phyloP scores from a whole-genome alignment of 2,888 invertebrate species.

The Amaurobius ferox region DNA sequence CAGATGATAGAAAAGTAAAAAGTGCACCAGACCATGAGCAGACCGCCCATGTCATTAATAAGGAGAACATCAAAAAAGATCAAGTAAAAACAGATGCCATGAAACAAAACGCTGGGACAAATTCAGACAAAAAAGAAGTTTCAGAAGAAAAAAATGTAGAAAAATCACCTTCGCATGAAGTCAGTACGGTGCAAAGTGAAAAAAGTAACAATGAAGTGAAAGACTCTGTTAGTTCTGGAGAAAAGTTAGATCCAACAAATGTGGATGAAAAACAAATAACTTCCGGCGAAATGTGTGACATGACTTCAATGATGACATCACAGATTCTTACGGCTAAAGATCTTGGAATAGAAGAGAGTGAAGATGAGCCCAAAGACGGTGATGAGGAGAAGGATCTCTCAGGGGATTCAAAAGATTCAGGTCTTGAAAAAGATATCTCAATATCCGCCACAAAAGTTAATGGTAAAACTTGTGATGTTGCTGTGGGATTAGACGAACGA shows the following conservation, averaged over 20 bases:
- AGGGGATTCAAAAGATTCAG: not conserved
- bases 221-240: not conserved
- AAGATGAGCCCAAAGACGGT: not conserved
- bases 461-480: constrained; percentile 59
- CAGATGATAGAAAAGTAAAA: no score
- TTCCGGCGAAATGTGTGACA: constrained; percentile 23
- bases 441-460: constrained; percentile 42
- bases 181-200: not conserved
- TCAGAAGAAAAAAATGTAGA: not conserved
- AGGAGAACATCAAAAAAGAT: not conserved
- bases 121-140: not conserved
- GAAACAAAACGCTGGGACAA: not conserved
- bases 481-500: constrained; percentile 47
- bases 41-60: no score
- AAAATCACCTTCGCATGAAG: not conserved
- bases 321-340: constrained; percentile 47
- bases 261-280: not conserved
- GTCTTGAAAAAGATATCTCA: not conserved
- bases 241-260: not conserved
- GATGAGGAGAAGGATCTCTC: not conserved
- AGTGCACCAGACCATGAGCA: no score
- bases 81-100: not conserved
- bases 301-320: constrained; percentile 59
- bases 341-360: not conserved
- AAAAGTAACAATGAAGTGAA: not conserved